Percentiles rank a stretch among this genome's conserved stretches.
These are phyloP conservation scores for Electrona antarctica DNA, from an alignment of 2,113 vertebrate genomes.

Conservation along the genomic window DNA sequence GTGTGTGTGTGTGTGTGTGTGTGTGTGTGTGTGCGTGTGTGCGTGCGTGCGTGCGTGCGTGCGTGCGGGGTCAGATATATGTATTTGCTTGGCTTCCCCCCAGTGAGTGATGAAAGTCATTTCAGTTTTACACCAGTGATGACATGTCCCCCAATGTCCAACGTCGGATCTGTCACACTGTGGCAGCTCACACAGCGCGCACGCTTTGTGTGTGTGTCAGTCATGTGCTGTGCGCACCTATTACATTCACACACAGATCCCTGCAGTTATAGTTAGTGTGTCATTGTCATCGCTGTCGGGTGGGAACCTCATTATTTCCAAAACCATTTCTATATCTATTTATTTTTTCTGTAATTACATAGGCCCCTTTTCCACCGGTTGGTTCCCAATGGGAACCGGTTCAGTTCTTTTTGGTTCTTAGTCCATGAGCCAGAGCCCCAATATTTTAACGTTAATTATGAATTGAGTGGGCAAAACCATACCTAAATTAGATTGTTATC, in stretches of 20 bases:
- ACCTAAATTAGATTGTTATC: no score
- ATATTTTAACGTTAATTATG: no score
- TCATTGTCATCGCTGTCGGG: no score
- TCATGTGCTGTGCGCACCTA: neutral
- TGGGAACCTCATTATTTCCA: no score
- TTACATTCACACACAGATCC: neutral
- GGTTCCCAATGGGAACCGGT: no score
- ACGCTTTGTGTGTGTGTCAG: neutral
- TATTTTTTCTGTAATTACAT: neutral
- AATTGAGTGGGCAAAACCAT: no score
- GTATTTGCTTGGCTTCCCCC: conserved; percentile 19
- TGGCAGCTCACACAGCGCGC: neutral
- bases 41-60: neutral
- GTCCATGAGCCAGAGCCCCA: no score
- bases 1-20: neutral
- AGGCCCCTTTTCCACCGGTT: no score
- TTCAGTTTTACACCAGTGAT: conserved; percentile 41
- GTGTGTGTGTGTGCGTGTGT: neutral
- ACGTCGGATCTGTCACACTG: neutral
- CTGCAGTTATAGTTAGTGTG: no score
- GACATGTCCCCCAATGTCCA: conserved; percentile 43
- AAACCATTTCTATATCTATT: neutral
- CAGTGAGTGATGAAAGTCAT: conserved; percentile 54
- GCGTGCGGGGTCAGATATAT: neutral
- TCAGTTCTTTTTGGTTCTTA: no score